A percentile compares a stretch with the other conserved stretches of the same genome.
Conservation (phyloP, 2,113 vertebrate genomes). For the Physeter macrocephalus region DNA sequence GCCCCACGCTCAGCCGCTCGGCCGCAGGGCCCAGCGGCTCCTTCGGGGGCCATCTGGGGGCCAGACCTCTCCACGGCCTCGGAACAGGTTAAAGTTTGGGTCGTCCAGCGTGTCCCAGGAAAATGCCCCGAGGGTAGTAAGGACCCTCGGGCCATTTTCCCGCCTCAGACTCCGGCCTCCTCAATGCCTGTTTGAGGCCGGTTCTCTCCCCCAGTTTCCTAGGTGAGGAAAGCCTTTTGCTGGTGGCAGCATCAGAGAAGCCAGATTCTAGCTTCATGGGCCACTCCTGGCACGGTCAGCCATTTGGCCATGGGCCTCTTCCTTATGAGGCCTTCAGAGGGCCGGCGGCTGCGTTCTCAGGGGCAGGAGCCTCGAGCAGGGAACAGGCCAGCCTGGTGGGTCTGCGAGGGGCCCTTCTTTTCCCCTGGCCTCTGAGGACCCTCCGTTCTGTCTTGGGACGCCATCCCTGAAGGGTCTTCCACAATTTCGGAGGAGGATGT, state of each 20-base stretch:
- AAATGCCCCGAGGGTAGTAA: conserved; percentile 28
- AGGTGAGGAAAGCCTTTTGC: conserved; percentile 74
- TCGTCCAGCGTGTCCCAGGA: conserved; percentile 82
- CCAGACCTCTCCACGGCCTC: conserved; percentile 41
- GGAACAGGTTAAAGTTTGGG: conserved; percentile 85
- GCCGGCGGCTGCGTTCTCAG: conserved; percentile 68
- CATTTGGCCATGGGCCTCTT: background rate
- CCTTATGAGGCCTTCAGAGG: conserved; percentile 72
- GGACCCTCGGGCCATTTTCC: conserved; percentile 11
- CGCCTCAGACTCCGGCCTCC: conserved; percentile 33
- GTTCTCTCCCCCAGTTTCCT: conserved; percentile 82
- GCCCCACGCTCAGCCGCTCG: background rate
- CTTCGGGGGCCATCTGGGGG: background rate
- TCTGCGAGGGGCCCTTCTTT: background rate
- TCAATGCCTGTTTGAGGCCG: conserved; percentile 73
- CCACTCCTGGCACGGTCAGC: conserved; percentile 36
- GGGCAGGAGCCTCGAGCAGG: background rate
- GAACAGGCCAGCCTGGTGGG: fast-evolving
- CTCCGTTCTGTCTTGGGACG: background rate
- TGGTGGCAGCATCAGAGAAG: conserved; percentile 77
- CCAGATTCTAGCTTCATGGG: conserved; percentile 85
- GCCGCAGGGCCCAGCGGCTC: fast-evolving
- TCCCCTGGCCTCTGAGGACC: background rate
- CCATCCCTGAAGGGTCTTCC: background rate
- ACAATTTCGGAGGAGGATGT: background rate